Conservation (phyloP, 2,113 vertebrate genomes). For the Hypomesus transpacificus region DNA sequence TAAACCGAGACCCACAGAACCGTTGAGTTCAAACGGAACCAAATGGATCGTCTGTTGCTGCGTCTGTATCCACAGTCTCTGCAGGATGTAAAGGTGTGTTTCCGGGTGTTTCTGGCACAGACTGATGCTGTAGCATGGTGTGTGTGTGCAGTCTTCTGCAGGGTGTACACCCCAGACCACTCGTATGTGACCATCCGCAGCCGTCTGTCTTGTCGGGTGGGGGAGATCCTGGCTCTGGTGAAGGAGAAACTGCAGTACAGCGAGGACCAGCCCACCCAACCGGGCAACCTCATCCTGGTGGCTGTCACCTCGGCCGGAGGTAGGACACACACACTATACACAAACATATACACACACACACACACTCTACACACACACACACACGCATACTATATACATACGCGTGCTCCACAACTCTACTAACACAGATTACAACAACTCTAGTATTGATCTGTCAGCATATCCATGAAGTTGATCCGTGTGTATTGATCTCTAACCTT, state of each 20-base stretch:
- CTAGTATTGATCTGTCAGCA: background rate
- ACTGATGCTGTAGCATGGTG: background rate
- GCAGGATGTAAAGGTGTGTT: background rate
- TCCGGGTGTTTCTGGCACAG: background rate
- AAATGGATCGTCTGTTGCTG: too few species aligned
- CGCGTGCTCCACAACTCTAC: too few species aligned
- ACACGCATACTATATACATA: background rate
- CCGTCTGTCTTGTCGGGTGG: slow-evolving; percentile 90
- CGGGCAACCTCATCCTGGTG: slow-evolving; percentile 85
- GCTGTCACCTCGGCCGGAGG: slow-evolving; percentile 90
- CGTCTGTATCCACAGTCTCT: background rate
- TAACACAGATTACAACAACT: background rate
- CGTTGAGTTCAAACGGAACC: too few species aligned
- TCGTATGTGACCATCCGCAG: slow-evolving; percentile 96
- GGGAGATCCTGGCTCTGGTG: slow-evolving; percentile 91
- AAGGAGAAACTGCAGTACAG: slow-evolving; percentile 94
- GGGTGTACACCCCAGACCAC: slow-evolving; percentile 94
- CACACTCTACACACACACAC: background rate
- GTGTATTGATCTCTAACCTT: background rate
- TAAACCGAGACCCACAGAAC: too few species aligned
- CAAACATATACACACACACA: slow-evolving; percentile 1
- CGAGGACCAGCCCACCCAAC: slow-evolving; percentile 81
- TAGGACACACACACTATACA: slow-evolving; percentile 45
- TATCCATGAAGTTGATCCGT: background rate
- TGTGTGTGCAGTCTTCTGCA: slow-evolving; percentile 85